A percentile compares a stretch with the other conserved stretches of the same genome.
These are phyloP conservation scores for Philhelius pedissequus DNA, from an alignment of 2,888 invertebrate genomes.

Conservation along the genomic window DNA sequence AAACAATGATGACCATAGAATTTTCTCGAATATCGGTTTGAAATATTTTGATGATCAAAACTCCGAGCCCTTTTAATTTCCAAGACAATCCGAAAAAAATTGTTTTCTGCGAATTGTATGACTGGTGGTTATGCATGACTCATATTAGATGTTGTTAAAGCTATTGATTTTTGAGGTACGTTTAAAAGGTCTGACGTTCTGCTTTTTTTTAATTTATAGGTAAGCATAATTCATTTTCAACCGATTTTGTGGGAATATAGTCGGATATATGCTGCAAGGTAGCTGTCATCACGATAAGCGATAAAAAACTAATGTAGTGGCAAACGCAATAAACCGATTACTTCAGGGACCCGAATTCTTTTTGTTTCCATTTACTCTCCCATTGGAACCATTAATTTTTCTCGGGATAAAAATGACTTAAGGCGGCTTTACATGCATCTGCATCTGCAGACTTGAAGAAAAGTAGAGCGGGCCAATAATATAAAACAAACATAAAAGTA, in stretches of 20 bases:
- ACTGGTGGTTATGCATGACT: too few relatives aligned
- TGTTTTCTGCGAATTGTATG: background rate
- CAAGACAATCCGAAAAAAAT: constrained; percentile 77
- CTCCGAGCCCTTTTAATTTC: constrained; percentile 82
- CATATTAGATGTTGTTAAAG: background rate
- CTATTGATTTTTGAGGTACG: constrained; percentile 12
- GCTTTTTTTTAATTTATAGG: constrained; percentile 33
- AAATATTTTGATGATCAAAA: too few relatives aligned
- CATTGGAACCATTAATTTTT: too few relatives aligned
- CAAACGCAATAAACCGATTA: constrained; percentile 81
- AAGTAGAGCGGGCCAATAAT: too few relatives aligned
- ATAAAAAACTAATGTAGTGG: constrained; percentile 82
- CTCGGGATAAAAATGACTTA: too few relatives aligned
- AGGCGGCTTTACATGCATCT: too few relatives aligned
- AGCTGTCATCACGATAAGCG: constrained; percentile 80
- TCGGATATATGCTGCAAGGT: background rate
- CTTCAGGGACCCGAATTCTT: too few relatives aligned
- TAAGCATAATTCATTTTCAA: background rate
- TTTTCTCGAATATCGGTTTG: too few relatives aligned
- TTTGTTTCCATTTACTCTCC: too few relatives aligned
- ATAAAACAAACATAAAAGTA: too few relatives aligned
- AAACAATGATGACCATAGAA: too few relatives aligned
- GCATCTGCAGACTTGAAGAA: too few relatives aligned
- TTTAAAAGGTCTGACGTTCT: constrained; percentile 74
- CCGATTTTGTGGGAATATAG: background rate